A percentile compares a stretch with the other conserved stretches of the same genome.
Conservation (phyloP, 92 coral and sea anemone genomes). For the Phymanthus crucifer region DNA sequence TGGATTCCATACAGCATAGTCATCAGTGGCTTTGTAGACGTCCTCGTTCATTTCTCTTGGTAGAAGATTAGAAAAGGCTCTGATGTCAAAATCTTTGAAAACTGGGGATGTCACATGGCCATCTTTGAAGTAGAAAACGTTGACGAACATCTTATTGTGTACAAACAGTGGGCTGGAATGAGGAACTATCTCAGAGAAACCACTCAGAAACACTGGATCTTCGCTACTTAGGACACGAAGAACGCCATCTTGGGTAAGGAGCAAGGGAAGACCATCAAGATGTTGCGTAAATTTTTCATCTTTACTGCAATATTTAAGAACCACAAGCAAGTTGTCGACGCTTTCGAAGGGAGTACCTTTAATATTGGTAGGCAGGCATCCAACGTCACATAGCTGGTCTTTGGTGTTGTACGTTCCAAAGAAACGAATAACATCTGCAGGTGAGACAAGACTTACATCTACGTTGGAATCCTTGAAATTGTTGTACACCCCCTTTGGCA, state of each 20-base stretch:
- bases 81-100: constrained; percentile 45
- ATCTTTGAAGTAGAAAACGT: constrained; percentile 13
- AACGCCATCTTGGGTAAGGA: constrained; percentile 72
- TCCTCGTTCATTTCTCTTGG: not conserved
- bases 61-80: constrained; percentile 37
- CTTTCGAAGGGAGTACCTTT: constrained; percentile 50
- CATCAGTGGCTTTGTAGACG: not conserved
- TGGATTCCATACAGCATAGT: constrained; percentile 29
- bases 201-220: constrained; percentile 47
- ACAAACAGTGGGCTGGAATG: constrained; percentile 38
- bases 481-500: constrained; percentile 34
- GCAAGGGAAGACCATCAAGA: constrained; percentile 71
- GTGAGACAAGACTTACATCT: constrained; percentile 25
- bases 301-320: constrained; percentile 62
- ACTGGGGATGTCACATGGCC: not conserved
- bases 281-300: constrained; percentile 27
- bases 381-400: constrained; percentile 36
- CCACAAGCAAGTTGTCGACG: constrained; percentile 25
- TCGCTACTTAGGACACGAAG: constrained; percentile 45
- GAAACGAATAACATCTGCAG: constrained; percentile 44
- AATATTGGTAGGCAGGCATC: constrained; percentile 34
- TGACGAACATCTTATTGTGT: constrained; percentile 32
- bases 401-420: constrained; percentile 31
- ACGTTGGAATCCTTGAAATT: constrained; percentile 31
- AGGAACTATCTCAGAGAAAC: constrained; percentile 42